Base-by-base conservation (phyloP, 2,797 vertebrate genomes). In the Diplodus sargus region DNA sequence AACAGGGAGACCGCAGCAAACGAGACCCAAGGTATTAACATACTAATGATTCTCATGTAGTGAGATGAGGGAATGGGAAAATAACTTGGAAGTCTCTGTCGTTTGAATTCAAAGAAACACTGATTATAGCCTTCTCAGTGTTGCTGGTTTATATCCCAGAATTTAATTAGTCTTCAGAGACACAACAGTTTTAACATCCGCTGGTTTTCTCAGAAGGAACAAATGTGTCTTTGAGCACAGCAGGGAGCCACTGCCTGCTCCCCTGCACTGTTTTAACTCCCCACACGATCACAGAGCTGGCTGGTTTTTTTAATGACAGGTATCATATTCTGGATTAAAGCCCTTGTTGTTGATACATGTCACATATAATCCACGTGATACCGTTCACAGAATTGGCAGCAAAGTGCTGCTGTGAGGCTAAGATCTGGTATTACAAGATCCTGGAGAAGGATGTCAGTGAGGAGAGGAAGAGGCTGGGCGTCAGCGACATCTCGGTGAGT, bases 401-500 rank as follows among this genome's bases (percentile, higher is more conserved):
- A 67, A 96, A 93, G 89, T 95, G 96, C 82, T 97, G 97, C 76
- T 84, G 81, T 47, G 89, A 95, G 79, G 95, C 97, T 3, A 91
- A 92, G 79, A 90, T 92, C 23, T 94, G 97, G 28, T 98, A 97
- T 90, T 97, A 97, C 91, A 96, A 95, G 86, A 95, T 97, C 39
- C 87, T 98, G 82, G 96, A 98, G 90, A 89, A 90, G 3, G 71
- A 97, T 61, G 86, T 96, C 84, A 93, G 91, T 72, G 90, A 96
- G 49, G 96, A 97, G 89, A 95, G 91, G 82, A 95, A 77, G 78
- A 93, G 95, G 60, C 87, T 94, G 67, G 95, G 94, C 65, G 89
- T 95, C 14, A 72, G 62, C 3, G 95, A 96, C 80, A 88, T 97
- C 82, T 96, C 95, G 70, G 97, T 97, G 94, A 96, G 97, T 94